Evolutionary conservation across 2,888 invertebrate species (phyloP), one percentile per base, ranked within the genome.

Genomic region (Epinotia brunnichana): DNA sequence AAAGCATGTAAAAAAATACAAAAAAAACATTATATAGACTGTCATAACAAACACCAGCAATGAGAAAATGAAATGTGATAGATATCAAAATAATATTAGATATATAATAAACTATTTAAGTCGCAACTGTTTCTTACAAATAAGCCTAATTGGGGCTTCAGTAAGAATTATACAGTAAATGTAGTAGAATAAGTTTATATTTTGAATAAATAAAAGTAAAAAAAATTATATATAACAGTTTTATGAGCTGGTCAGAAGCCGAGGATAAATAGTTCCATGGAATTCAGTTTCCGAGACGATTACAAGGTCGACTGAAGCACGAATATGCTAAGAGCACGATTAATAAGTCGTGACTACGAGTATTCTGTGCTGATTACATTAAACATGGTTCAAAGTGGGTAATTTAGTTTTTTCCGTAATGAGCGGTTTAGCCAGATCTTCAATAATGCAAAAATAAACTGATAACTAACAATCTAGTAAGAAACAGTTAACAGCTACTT

Each of bases 221-320:
- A n/a, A n/a, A n/a, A n/a, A n/a, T 54, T 56, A 9, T 35, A 19
- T 59, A 64, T 64, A 57, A 64, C 70, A 21, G 70, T 64, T 59
- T 56, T 57, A 57, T 51, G 21, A 39, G 57, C 57, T 56, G 71
- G 56, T 41, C 56, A 62, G 67, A 56, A 56, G 62, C 13, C 39
- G 19, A 67, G 53, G 39, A 35, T 35, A 17, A 51, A 57, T 62
- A 48, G 35, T 62, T 73, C 53, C 24, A 41, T 13, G 41, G 51
- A 57, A 57, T 68, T 51, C 73, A 76, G 78, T 78, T 79, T 76
- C 77, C 74, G 77, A 82, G 79, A 72, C 74, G 76, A 83, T 79
- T 81, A 83, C 48, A 87, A 87, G 87, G 87, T 81, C 80, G 74
- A 41, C 61, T 71, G 59, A 74, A 80, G 76, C 85, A 86, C 84